These are phyloP conservation scores for Alectoris magna DNA, from an alignment of 2,797 vertebrate species.

Conservation along the genomic window DNA sequence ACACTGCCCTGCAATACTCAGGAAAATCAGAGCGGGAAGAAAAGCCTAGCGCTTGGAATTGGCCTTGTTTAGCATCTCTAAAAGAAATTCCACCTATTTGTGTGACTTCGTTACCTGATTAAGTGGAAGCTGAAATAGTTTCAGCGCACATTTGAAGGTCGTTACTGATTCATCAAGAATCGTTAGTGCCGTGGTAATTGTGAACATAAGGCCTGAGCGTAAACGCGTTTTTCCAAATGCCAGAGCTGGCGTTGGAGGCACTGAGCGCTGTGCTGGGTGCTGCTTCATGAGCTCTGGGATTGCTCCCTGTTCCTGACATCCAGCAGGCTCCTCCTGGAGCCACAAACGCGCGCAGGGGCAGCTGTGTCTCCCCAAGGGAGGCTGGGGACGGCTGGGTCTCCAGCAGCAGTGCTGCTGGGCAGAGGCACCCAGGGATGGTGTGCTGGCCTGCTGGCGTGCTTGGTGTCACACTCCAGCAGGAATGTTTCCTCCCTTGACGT, in stretches of 20 bases:
- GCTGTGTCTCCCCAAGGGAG: not conserved
- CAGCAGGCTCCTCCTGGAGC: not conserved
- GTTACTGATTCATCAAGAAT: slow-evolving; percentile 45
- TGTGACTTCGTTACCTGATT: not conserved
- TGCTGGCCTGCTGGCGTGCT: not conserved
- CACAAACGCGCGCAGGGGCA: not conserved
- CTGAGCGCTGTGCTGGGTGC: not conserved
- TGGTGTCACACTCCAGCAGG: not conserved
- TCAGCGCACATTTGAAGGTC: slow-evolving; percentile 33
- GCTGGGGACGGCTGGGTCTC: not conserved
- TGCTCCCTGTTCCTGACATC: not conserved
- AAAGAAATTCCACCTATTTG: not conserved
- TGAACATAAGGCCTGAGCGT: slow-evolving; percentile 27
- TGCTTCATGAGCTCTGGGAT: not conserved
- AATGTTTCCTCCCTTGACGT: not conserved
- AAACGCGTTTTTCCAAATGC: not conserved
- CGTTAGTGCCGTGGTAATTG: slow-evolving; percentile 12
- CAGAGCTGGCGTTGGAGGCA: not conserved
- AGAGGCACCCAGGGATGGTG: accelerated
- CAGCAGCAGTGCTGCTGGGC: not conserved
- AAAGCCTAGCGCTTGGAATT: accelerated
- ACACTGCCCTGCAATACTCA: not conserved
- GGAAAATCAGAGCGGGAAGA: not conserved
- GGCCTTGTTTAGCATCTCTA: not conserved
- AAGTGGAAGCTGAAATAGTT: slow-evolving; percentile 13